Evolutionary conservation across 2,888 invertebrate species (phyloP).

Genomic region (Luperina testacea): DNA sequence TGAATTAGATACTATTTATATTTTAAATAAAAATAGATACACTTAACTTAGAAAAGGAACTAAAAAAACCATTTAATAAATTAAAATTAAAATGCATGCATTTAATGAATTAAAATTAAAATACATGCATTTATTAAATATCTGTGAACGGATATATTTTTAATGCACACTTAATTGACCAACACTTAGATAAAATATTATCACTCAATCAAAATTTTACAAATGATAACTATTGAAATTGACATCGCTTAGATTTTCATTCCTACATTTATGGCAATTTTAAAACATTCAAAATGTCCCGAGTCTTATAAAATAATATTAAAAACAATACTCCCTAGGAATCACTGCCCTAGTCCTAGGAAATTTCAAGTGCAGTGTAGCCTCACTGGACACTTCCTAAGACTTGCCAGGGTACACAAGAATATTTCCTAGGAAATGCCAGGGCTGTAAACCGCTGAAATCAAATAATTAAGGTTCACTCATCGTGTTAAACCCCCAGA

Average conservation of each 20-base stretch:
- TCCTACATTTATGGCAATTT: neutral
- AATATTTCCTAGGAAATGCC: neutral
- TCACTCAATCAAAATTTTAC: neutral
- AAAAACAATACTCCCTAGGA: neutral
- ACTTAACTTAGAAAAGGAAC: neutral
- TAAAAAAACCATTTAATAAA: no score
- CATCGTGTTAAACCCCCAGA: neutral
- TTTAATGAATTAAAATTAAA: neutral
- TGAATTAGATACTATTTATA: neutral
- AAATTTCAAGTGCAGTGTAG: no score
- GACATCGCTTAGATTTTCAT: constrained; percentile 5
- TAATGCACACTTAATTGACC: constrained; percentile 9
- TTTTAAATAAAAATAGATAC: neutral
- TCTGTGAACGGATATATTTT: neutral
- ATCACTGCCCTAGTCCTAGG: neutral
- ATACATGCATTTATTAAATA: neutral
- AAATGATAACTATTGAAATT: neutral
- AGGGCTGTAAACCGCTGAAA: neutral
- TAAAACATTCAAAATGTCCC: neutral
- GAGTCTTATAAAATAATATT: neutral
- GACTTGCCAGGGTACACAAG: neutral
- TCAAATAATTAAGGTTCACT: neutral
- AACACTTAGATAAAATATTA: neutral
- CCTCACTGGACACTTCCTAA: neutral
- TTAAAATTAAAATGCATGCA: neutral